Conservation (phyloP, 2,888 invertebrate species). For the Halictus quadricinctus region DNA sequence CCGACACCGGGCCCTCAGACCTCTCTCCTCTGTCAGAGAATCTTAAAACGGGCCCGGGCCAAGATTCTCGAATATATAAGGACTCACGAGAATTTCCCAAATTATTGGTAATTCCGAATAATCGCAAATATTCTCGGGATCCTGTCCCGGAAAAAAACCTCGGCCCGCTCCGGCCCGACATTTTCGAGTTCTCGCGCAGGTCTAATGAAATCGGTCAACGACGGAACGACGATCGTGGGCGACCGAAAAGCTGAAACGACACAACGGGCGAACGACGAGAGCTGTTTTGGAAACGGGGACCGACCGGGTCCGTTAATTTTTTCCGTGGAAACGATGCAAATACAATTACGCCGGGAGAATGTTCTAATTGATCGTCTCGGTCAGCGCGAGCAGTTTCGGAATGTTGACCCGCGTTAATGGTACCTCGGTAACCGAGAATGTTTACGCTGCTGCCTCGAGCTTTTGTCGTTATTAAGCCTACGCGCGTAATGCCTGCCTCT, state of each 20-base stretch:
- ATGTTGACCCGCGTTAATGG: not conserved
- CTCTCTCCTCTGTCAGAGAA: not conserved
- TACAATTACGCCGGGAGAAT: not conserved
- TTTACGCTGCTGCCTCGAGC: not conserved
- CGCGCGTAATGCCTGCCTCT: not conserved
- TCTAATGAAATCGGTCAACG: slow-evolving; percentile 49
- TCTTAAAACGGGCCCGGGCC: not conserved
- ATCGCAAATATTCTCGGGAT: not conserved
- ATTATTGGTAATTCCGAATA: too few relatives aligned
- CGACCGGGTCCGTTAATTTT: slow-evolving; percentile 11
- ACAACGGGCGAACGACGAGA: not conserved
- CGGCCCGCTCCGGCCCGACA: not conserved
- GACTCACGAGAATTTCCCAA: too few relatives aligned
- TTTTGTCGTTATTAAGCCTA: not conserved
- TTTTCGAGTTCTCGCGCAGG: not conserved
- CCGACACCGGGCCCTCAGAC: not conserved
- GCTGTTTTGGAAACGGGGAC: not conserved
- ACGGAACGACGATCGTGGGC: not conserved
- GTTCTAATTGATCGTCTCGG: not conserved
- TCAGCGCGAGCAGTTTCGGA: not conserved
- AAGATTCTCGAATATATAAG: too few relatives aligned
- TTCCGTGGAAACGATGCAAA: slow-evolving; percentile 17
- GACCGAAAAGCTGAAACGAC: slow-evolving; percentile 9
- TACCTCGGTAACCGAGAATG: not conserved
- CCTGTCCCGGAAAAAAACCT: not conserved